Percentiles rank a stretch among this genome's conserved stretches.
phyloP scores from a whole-genome alignment of 2,888 invertebrate genomes.

The Cordilura impudica region DNA sequence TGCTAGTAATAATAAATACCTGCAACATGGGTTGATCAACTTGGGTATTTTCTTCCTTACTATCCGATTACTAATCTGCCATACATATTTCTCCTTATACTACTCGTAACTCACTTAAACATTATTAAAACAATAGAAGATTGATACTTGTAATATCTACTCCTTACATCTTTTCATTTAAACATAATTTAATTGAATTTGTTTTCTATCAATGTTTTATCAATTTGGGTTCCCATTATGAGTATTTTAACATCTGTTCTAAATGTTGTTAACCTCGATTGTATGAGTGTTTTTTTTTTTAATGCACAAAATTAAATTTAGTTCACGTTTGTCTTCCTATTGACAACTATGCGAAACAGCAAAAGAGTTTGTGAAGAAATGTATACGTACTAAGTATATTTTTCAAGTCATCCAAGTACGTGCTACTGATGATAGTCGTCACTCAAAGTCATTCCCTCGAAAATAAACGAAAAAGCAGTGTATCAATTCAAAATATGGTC shows the following conservation, averaged over 20 bases:
- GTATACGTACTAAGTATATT: conserved; percentile 23
- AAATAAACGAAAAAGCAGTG: conserved; percentile 12
- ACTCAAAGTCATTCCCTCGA: conserved; percentile 49
- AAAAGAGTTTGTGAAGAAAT: not conserved
- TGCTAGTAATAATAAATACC: too few relatives aligned
- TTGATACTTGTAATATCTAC: too few relatives aligned
- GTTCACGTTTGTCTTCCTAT: conserved; percentile 50
- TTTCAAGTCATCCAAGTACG: conserved; percentile 7
- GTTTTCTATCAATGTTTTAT: conserved; percentile 1
- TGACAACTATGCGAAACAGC: conserved; percentile 50
- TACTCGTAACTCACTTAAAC: too few relatives aligned
- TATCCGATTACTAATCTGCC: too few relatives aligned
- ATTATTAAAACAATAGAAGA: too few relatives aligned
- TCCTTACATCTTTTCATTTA: not conserved
- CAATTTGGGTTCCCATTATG: conserved; percentile 10
- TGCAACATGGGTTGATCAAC: too few relatives aligned
- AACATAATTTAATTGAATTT: conserved; percentile 32
- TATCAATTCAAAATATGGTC: conserved; percentile 54
- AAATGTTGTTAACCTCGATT: conserved; percentile 53
- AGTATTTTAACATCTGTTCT: conserved; percentile 47
- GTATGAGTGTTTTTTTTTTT: not conserved
- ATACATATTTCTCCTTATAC: too few relatives aligned
- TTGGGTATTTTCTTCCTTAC: too few relatives aligned
- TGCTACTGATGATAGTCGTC: conserved; percentile 52
- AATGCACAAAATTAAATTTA: conserved; percentile 49